Evolutionary conservation across 2,113 vertebrate species (phyloP).

Genomic region (Zosterops japonicus): DNA sequence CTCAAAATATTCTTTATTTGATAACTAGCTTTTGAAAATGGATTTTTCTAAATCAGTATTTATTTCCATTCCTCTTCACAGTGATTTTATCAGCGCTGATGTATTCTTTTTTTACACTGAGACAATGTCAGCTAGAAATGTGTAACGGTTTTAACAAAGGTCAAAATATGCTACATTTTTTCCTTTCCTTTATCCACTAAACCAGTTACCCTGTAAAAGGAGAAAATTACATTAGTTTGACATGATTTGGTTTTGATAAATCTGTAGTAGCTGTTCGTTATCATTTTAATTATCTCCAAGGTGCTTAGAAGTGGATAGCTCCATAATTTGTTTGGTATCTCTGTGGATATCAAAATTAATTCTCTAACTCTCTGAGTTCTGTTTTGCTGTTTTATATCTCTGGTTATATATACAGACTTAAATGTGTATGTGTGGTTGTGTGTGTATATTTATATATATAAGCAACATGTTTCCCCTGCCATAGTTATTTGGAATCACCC

Average conservation of each 20-base stretch:
- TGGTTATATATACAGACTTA: background rate
- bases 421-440: background rate
- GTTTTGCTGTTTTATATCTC: background rate
- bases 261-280: background rate
- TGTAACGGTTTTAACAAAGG: background rate
- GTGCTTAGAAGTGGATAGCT: background rate
- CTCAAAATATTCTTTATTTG: background rate
- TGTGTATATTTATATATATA: background rate
- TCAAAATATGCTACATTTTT: background rate
- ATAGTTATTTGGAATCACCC: background rate
- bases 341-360: constrained; percentile 21
- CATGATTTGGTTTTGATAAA: constrained; percentile 17
- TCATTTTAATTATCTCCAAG: constrained; percentile 47
- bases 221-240: constrained; percentile 11
- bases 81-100: background rate
- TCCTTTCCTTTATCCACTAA: background rate
- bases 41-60: background rate
- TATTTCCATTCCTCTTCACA: background rate
- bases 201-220: background rate
- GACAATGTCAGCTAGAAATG: background rate
- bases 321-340: constrained; percentile 14
- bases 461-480: background rate
- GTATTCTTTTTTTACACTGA: background rate
- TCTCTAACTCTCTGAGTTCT: background rate
- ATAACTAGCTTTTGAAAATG: background rate